Evolutionary conservation across 2,113 vertebrate species (phyloP).

Genomic region (Sclerurus mexicanus): DNA sequence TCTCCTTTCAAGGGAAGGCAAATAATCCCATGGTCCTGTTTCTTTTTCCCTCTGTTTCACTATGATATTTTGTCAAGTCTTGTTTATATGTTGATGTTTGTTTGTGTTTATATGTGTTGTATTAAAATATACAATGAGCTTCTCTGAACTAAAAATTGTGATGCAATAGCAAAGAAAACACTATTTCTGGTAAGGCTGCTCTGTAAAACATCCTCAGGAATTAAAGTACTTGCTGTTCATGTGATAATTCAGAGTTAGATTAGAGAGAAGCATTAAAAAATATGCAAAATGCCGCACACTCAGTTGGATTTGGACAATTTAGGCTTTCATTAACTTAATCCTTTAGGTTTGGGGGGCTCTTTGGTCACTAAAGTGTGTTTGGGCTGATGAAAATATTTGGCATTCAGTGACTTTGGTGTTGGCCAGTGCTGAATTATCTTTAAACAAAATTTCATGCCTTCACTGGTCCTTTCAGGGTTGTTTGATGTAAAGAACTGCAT

Average conservation of each 20-base stretch:
- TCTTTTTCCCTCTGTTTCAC: not conserved
- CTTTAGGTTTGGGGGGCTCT: not conserved
- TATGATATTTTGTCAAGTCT: not conserved
- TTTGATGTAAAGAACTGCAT: slow-evolving; percentile 12
- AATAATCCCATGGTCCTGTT: not conserved
- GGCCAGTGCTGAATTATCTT: not conserved
- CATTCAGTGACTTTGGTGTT: not conserved
- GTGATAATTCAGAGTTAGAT: not conserved
- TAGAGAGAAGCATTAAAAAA: not conserved
- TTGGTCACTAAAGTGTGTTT: not conserved
- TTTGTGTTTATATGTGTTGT: not conserved
- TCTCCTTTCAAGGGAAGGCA: not conserved
- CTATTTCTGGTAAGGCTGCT: not conserved
- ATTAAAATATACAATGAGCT: not conserved
- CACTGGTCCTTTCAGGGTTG: not conserved
- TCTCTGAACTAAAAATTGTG: not conserved
- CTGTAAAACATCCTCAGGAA: not conserved
- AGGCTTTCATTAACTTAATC: not conserved
- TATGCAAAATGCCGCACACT: not conserved
- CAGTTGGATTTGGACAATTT: not conserved
- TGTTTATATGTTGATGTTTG: not conserved
- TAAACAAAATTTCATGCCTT: not conserved
- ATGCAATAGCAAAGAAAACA: not conserved
- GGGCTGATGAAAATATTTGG: not conserved
- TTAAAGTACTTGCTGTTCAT: not conserved